A percentile compares a stretch with the other conserved stretches of the same genome.
Conservation (phyloP, 2,888 invertebrate genomes). For the Eumerus sabulonum region DNA sequence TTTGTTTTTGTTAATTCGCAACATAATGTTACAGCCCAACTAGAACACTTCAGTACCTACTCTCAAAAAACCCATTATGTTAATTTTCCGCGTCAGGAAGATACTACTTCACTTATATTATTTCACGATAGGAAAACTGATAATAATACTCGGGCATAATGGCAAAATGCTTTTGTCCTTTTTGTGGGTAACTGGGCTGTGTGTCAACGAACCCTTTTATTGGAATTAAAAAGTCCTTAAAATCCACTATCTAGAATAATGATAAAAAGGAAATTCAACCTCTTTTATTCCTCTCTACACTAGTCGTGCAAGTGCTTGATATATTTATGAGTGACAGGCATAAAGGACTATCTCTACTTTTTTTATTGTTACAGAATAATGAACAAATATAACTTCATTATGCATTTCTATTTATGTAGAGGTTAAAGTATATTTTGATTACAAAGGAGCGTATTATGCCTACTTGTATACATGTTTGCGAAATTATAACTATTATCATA, state of each 20-base stretch:
- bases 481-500: no score
- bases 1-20: slow-evolving; percentile 57
- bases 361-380: slow-evolving; percentile 25
- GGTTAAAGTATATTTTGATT: no score
- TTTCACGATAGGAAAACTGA: slow-evolving; percentile 50
- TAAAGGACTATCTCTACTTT: slow-evolving; percentile 26
- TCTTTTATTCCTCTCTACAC: slow-evolving; percentile 12
- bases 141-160: slow-evolving; percentile 60
- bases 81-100: slow-evolving; percentile 66
- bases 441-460: no score
- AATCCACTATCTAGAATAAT: slow-evolving; percentile 58
- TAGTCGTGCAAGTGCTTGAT: slow-evolving; percentile 47
- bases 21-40: slow-evolving; percentile 50
- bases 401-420: no score
- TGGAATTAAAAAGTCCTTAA: slow-evolving; percentile 67
- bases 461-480: no score
- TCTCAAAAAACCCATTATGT: slow-evolving; percentile 65
- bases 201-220: slow-evolving; percentile 67
- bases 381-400: slow-evolving; percentile 29
- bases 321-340: slow-evolving; percentile 58
- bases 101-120: slow-evolving; percentile 55
- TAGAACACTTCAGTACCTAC: slow-evolving; percentile 47
- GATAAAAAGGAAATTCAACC: slow-evolving; percentile 37
- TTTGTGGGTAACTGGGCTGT: slow-evolving; percentile 66
- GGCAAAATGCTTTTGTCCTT: slow-evolving; percentile 65